Conservation (phyloP, 1,140 invertebrate genomes). For the Aplysia californica region DNA sequence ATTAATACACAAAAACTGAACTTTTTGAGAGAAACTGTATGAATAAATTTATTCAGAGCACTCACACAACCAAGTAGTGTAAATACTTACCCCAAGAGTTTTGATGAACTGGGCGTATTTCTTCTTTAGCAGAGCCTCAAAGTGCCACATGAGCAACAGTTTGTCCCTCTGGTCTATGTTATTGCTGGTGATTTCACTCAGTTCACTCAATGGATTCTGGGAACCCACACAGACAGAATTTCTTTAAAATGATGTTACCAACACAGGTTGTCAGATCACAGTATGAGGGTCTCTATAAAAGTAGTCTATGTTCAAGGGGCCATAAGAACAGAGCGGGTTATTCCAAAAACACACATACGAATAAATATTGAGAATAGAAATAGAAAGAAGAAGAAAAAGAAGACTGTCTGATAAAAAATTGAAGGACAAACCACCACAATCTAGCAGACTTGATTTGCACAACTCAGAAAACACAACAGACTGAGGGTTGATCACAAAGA, state of each 20-base stretch:
- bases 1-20: no score
- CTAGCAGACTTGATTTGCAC: background rate
- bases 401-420: background rate
- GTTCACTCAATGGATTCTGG: conserved; percentile 71
- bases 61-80: no score
- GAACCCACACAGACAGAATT: no score
- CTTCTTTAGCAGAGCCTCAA: conserved; percentile 86
- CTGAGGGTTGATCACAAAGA: no score
- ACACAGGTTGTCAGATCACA: no score
- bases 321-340: no score
- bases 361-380: background rate
- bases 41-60: no score
- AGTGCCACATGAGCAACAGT: conserved; percentile 75
- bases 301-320: no score
- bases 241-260: no score
- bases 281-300: no score
- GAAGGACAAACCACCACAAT: background rate
- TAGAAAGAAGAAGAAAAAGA: background rate
- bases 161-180: conserved; percentile 67
- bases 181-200: conserved; percentile 59
- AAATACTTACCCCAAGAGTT: conserved; percentile 72
- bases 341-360: no score
- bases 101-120: conserved; percentile 80
- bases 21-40: no score
- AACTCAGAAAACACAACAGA: background rate